Evolutionary conservation across 2,888 invertebrate genomes (phyloP), one percentile per base, ranked within the genome.

Genomic region (Acanthacorydalis orientalis): DNA sequence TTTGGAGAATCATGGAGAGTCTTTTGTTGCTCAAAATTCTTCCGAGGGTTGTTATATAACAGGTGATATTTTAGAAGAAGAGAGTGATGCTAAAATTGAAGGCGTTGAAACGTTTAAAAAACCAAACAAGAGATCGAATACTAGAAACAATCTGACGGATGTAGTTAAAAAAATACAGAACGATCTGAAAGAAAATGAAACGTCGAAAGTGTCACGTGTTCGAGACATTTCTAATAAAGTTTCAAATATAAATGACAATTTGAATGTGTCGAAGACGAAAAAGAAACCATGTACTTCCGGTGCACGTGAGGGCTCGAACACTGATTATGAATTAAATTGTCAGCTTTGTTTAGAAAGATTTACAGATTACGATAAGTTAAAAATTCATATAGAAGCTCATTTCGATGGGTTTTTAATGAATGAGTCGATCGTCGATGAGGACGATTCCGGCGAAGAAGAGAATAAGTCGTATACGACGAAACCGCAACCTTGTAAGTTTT

Each of bases 261-360:
- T 8, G 15, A 38, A 38, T 15, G 12, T 38, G 10, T 3, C 39
- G 15, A 15, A 8, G 2, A 8, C 15, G 14, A 38, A 38, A n/a
- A 38, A 38, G 12, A 38, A 38, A 11, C 1, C 39, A 3, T 15
- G 39, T 15, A 9, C 12, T 23, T 6, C 6, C 6, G 23, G 23
- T 23, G 6, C 23, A 23, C 23, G 23, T 23, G 23, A 23, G 3
- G 23, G 23, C 2, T 23, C 23, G 23, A 23, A 23, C 23, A 6
- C 6, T 23, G 23, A 23, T 53, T 54, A 31, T 55, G 51, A 31
- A n/a, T 23, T 46, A 4, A 46, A 33, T 40, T 61, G 60, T 47
- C 57, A 62, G 49, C 47, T 62, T 34, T 61, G 61, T 47, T 52
- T 53, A 0, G 48, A 53, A 34, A 47, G 53, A 2, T 61, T 60